Base-by-base conservation (phyloP, 1,140 invertebrate genomes). In the Panulirus ornatus region DNA sequence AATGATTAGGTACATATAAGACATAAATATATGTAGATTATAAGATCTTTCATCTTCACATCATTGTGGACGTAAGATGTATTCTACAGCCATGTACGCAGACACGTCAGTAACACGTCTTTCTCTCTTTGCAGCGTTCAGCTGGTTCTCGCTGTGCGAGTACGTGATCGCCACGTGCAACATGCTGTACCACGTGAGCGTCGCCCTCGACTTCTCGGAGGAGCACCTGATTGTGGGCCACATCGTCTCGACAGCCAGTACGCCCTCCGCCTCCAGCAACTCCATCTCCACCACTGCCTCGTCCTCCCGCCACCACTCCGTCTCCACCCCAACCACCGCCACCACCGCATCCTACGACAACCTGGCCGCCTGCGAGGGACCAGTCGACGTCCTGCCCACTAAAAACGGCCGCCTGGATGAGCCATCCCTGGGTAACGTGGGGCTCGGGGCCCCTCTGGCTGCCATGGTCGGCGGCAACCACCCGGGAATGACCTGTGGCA, bases 91-190 rank as follows among this genome's bases (percentile, higher is more conserved):
- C 9, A 75, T 75, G 71, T 9, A 75, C n/a, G n/a, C n/a, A n/a
- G n/a, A n/a, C n/a, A n/a, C n/a, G n/a, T n/a, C n/a, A n/a, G n/a
- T 82, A 42, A 71, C 51, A 3, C 11, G 66, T 54, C 36, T 63
- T 47, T 84, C 73, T 92, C 88, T 93, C 89, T 86, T 95, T 95
- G 92, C 95, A 98, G 97, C 97, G 87, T 98, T 98, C 94, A 98
- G 97, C 93, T 97, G 97, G 96, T 98, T 98, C 94, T 97, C 97
- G 2, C 95, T 98, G 70, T 98, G 97, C 93, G 97, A 98, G 93
- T 98, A 98, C 94, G 95, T 98, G 91, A 96, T 98, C 93, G 97
- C 97, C 70, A 96, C 96, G 66, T 96, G 97, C 93, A 98, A 98
- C 93, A 98, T 98, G 97, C 96, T 96, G 58, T 98, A 97, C 94